Conservation (phyloP, 2,113 vertebrate species). For the Manacus vitellinus region DNA sequence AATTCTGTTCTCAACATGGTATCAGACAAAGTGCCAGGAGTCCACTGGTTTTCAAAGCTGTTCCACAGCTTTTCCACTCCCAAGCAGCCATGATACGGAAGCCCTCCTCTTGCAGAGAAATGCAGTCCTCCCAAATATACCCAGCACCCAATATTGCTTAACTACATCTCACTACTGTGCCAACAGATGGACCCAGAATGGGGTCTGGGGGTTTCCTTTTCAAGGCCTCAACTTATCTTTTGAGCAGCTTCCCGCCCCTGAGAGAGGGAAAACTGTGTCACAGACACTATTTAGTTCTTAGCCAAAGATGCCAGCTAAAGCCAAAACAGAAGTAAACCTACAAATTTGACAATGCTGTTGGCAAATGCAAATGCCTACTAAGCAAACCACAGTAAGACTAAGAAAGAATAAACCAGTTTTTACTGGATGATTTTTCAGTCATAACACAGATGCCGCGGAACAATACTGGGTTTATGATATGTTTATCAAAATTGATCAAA, state of each 20-base stretch:
- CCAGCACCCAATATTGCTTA: background rate
- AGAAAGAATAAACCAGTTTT: background rate
- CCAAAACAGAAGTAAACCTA: background rate
- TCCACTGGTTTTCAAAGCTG: background rate
- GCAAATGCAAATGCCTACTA: background rate
- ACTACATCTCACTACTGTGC: background rate
- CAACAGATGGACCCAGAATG: background rate
- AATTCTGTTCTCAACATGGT: background rate
- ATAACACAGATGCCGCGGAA: background rate
- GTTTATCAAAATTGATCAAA: background rate
- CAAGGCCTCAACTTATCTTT: background rate
- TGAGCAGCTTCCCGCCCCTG: background rate
- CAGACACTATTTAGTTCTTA: background rate
- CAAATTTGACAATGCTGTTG: too few relatives aligned
- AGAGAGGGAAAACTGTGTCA: background rate
- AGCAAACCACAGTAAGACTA: background rate
- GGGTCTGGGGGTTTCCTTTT: background rate
- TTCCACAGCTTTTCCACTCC: background rate
- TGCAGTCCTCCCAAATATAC: background rate
- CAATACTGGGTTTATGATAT: background rate
- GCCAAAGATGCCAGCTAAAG: background rate
- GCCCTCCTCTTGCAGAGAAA: background rate
- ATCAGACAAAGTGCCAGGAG: background rate
- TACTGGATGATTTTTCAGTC: background rate
- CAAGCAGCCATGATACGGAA: background rate